phyloP scores from a whole-genome alignment of 2,797 vertebrate genomes.

The Erpetoichthys calabaricus region DNA sequence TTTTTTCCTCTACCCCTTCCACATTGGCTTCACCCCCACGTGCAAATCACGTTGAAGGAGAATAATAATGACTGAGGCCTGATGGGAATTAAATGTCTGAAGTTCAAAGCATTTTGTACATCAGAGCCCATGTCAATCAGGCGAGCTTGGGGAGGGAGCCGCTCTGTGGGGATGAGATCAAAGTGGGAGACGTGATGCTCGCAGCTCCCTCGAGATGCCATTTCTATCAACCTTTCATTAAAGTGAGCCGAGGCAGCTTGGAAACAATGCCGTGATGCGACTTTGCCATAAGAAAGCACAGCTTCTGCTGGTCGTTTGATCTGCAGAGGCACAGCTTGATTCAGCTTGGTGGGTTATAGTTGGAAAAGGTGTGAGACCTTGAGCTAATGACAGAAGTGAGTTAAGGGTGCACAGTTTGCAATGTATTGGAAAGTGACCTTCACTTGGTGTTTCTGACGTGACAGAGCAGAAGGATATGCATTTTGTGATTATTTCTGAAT shows the following conservation, averaged over 20 bases:
- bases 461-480: too few species aligned
- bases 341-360: too few species aligned
- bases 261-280: constrained; percentile 25
- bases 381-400: too few species aligned
- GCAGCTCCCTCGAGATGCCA: constrained; percentile 53
- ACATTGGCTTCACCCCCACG: constrained; percentile 63
- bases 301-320: constrained; percentile 29
- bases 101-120: constrained; percentile 83
- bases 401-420: too few species aligned
- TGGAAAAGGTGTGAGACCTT: too few species aligned
- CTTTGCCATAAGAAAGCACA: constrained; percentile 26
- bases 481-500: too few species aligned
- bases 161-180: constrained; percentile 57
- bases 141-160: constrained; percentile 39
- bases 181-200: constrained; percentile 61
- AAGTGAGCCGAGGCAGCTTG: constrained; percentile 42
- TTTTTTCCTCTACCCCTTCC: constrained; percentile 66
- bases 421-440: too few species aligned
- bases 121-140: constrained; percentile 85
- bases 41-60: constrained; percentile 80
- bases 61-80: constrained; percentile 79
- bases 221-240: constrained; percentile 60
- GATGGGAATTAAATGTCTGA: constrained; percentile 79
- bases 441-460: too few species aligned
- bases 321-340: constrained; percentile 5